phyloP scores from a whole-genome alignment of 2,113 vertebrate species.

The Meles meles region DNA sequence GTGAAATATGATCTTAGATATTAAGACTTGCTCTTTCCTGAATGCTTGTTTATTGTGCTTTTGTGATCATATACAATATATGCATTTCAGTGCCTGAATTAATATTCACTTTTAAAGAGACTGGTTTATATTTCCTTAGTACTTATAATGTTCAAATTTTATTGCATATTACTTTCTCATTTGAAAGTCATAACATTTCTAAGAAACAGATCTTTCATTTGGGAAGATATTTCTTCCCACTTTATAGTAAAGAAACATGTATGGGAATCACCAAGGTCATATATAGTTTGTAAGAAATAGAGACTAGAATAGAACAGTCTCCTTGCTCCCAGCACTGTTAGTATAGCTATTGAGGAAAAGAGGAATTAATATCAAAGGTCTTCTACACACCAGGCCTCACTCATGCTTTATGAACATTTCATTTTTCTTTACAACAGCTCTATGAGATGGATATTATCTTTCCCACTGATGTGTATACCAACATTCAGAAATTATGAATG shows the following conservation, averaged over 20 bases:
- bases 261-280: not conserved
- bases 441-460: not conserved
- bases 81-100: not conserved
- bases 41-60: not conserved
- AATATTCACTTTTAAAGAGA: not conserved
- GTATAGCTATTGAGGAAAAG: not conserved
- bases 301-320: not conserved
- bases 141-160: not conserved
- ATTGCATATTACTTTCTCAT: not conserved
- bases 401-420: not conserved
- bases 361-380: not conserved
- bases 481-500: not conserved
- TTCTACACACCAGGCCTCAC: not conserved
- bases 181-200: conserved; percentile 20
- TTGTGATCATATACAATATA: not conserved
- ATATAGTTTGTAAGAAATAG: not conserved
- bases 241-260: not conserved
- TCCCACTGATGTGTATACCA: not conserved
- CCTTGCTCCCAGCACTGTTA: not conserved
- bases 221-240: not conserved
- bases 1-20: not conserved
- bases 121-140: not conserved
- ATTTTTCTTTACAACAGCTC: not conserved
- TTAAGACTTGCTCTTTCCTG: not conserved
- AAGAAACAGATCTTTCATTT: not conserved